A percentile compares a stretch with the other conserved stretches of the same genome.
phyloP scores from a whole-genome alignment of 2,113 vertebrate species.

The Hemicordylus capensis region DNA sequence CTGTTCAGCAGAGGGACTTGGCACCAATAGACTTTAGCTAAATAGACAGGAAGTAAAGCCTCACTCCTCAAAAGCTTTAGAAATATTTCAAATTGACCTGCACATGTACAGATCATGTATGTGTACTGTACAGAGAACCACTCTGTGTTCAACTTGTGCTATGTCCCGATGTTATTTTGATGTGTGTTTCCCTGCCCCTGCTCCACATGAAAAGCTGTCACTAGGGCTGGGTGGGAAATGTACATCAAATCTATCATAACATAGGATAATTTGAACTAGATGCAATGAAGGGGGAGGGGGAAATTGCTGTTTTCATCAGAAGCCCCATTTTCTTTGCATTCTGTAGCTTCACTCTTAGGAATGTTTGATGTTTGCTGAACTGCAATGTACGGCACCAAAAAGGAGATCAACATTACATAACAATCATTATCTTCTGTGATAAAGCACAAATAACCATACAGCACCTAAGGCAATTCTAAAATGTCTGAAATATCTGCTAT shows the following conservation, averaged over 20 bases:
- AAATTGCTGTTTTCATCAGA: background rate
- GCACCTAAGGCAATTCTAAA: slow-evolving; percentile 26
- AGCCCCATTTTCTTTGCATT: background rate
- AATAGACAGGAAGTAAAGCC: background rate
- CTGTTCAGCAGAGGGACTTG: background rate
- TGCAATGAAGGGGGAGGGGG: background rate
- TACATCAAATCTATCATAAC: background rate
- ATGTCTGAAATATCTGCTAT: slow-evolving; percentile 67
- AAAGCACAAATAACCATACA: background rate
- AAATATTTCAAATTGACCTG: background rate
- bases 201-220: background rate
- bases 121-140: background rate
- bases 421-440: slow-evolving; percentile 19
- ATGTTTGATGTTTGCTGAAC: background rate
- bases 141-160: background rate
- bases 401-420: slow-evolving; percentile 1
- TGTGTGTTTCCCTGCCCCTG: background rate
- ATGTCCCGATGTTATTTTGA: background rate
- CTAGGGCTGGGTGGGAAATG: background rate
- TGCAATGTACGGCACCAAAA: background rate
- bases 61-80: background rate
- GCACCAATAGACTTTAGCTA: background rate
- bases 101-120: background rate
- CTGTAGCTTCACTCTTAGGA: background rate
- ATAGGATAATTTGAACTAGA: background rate